Conservation (phyloP, 2,113 vertebrate genomes). For the Lepus europaeus region DNA sequence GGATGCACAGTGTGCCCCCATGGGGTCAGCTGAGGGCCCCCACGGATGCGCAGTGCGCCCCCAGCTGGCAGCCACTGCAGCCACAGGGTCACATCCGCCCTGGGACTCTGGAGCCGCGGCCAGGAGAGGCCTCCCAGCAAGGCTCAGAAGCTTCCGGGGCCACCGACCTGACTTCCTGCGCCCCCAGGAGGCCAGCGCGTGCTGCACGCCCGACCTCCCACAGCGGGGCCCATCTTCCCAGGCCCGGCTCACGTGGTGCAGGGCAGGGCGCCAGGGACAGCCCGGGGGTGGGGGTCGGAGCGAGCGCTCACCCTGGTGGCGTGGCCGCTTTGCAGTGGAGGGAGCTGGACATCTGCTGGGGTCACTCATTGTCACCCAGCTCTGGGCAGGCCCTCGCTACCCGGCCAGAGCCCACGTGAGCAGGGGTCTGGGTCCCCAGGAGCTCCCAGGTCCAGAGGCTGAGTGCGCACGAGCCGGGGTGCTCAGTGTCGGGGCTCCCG, state of each 20-base stretch:
- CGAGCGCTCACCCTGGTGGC: neutral
- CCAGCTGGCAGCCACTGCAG: neutral
- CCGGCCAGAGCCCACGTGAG: neutral
- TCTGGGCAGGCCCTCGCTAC: neutral
- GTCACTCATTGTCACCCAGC: too few species aligned
- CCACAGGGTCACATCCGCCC: neutral
- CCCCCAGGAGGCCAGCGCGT: neutral
- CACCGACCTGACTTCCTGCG: neutral
- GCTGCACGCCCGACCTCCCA: neutral
- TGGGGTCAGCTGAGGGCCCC: too few species aligned
- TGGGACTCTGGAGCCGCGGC: neutral
- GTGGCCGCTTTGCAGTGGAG: fast-evolving
- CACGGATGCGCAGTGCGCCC: too few species aligned
- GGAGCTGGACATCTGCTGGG: neutral
- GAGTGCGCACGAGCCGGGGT: neutral
- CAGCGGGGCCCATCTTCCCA: conserved; percentile 17
- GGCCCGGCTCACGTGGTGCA: neutral
- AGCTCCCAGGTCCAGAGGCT: neutral
- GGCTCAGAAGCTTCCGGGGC: neutral
- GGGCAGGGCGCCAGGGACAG: neutral
- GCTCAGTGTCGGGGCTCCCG: neutral
- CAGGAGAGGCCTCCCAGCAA: too few species aligned
- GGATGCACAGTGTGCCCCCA: too few species aligned
- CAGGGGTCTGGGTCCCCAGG: neutral
- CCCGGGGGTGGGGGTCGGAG: neutral